Evolutionary conservation across 2,113 vertebrate species (phyloP).

Genomic region (Ceyx cyanopectus): DNA sequence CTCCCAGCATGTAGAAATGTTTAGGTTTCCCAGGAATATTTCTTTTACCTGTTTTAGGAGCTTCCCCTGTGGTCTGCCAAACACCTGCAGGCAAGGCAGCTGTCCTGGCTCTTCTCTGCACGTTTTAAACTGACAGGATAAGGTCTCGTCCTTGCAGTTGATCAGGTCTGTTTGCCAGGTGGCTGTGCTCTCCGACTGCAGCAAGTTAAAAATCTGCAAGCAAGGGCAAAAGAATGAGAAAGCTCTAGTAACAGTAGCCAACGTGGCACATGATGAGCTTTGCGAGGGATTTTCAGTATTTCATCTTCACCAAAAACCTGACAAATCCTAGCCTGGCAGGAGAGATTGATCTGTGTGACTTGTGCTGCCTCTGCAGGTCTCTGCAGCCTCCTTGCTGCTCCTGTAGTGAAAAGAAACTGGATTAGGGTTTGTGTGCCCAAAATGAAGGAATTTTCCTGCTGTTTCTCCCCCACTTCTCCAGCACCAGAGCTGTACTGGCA

Average conservation of each 20-base stretch:
- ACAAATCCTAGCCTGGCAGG: not conserved
- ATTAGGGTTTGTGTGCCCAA: not conserved
- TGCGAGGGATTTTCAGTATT: constrained; percentile 1
- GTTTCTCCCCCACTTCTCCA: not conserved
- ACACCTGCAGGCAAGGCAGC: not conserved
- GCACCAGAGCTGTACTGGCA: not conserved
- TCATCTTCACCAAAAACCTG: not conserved
- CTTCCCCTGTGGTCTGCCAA: not conserved
- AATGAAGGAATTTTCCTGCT: not conserved
- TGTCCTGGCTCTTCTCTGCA: not conserved
- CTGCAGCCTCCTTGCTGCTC: not conserved
- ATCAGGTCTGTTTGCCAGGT: not conserved
- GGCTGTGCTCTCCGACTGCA: not conserved
- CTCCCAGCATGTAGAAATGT: accelerated
- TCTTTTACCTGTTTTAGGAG: not conserved
- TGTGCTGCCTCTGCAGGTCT: not conserved
- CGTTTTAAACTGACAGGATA: constrained; percentile 9
- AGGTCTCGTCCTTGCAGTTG: not conserved
- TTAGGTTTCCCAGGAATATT: not conserved
- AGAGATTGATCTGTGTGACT: not conserved
- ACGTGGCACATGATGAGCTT: not conserved
- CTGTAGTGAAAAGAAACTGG: not conserved
- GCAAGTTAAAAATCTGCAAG: not conserved
- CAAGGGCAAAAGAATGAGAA: not conserved
- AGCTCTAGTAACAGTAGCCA: not conserved